These are phyloP conservation scores for Anhinga anhinga DNA, from an alignment of 2,113 vertebrate genomes.

Conservation along the genomic window DNA sequence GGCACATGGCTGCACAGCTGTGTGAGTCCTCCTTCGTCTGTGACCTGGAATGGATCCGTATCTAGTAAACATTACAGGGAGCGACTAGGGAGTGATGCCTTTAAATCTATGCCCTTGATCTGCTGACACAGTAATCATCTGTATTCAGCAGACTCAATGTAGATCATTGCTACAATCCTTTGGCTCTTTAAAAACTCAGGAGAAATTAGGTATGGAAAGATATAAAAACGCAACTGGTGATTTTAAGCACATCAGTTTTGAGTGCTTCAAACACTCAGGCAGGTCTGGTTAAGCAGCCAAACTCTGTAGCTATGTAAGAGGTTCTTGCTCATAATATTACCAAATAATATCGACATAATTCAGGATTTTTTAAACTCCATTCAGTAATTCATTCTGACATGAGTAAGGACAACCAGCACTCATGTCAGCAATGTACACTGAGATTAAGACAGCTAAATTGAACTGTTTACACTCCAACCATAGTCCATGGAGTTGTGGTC, in stretches of 20 bases:
- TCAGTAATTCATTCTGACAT: background rate
- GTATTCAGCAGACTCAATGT: background rate
- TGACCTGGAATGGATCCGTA: background rate
- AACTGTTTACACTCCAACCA: background rate
- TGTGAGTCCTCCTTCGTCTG: accelerated
- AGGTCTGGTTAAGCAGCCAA: background rate
- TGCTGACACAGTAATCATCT: background rate
- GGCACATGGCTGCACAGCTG: background rate
- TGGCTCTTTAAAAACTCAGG: background rate
- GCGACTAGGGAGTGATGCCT: accelerated
- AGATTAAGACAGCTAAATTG: background rate
- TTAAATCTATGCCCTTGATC: background rate
- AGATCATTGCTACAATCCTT: background rate
- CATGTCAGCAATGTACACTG: background rate
- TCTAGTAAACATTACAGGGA: background rate
- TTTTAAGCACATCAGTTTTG: background rate
- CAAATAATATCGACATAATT: background rate
- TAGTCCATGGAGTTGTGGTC: background rate
- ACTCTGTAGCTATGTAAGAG: background rate
- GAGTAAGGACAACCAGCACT: background rate
- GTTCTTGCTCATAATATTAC: background rate
- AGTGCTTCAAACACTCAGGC: background rate
- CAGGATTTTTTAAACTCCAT: background rate
- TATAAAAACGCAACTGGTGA: background rate
- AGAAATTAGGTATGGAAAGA: background rate